Conservation (phyloP, 2,797 vertebrate species). For the Hypotaenidia okinawae region DNA sequence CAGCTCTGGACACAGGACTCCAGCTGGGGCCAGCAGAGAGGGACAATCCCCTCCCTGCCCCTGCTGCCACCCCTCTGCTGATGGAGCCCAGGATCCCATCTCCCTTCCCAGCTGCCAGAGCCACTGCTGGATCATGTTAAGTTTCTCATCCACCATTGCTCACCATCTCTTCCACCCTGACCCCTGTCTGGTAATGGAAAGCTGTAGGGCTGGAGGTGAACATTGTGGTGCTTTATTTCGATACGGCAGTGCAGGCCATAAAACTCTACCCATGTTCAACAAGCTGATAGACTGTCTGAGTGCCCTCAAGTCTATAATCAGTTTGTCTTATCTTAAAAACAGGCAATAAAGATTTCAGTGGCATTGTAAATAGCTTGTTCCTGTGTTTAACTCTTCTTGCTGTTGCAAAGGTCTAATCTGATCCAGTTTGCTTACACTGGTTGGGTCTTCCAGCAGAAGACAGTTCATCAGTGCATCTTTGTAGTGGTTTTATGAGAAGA, state of each 20-base stretch:
- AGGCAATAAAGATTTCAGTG: not conserved
- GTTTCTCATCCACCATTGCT: not conserved
- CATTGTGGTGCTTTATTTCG: not conserved
- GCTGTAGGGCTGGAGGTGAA: not conserved
- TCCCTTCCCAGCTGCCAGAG: too few species aligned
- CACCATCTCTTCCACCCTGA: not conserved
- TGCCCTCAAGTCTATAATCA: not conserved
- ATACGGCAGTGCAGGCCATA: not conserved
- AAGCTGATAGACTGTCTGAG: not conserved
- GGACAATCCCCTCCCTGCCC: too few species aligned
- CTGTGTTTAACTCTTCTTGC: not conserved
- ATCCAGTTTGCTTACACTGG: not conserved
- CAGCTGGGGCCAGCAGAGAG: too few species aligned
- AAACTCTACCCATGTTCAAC: not conserved
- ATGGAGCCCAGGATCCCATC: too few species aligned
- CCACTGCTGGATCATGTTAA: too few species aligned
- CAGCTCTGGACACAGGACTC: too few species aligned
- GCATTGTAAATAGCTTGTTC: not conserved
- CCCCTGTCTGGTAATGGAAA: fast-evolving
- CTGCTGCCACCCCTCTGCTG: too few species aligned
- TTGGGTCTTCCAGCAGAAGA: not conserved
- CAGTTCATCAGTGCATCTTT: not conserved
- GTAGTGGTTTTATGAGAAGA: not conserved
- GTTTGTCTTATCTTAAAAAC: slow-evolving; percentile 8
- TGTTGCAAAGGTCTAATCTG: not conserved